Base-by-base conservation (phyloP, 2,888 invertebrate genomes). In the Acleris cristana region DNA sequence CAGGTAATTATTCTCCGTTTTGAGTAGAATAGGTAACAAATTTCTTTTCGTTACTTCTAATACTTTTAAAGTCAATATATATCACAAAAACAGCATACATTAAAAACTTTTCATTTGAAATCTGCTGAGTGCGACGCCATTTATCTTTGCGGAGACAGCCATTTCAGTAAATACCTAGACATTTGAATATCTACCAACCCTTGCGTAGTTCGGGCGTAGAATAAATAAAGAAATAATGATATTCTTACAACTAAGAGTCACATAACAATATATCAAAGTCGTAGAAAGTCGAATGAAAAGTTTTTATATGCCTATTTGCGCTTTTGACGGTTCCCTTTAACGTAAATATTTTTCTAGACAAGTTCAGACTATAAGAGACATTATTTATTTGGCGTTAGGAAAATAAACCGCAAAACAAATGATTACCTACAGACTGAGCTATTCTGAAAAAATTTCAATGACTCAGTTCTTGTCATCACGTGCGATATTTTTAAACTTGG, bases 211-310 rank as follows among this genome's bases (percentile, higher is more conserved):
- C 1, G 40, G 40, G 1, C 40, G 40, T 40, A 48, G 58, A 45
- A 51, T 61, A 45, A 23, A 54, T 52, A 61, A 61, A 62, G 61
- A 18, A 52, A 61, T 65, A 65, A 65, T 40, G 55, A 44, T 58
- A 58, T 21, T 14, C 61, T 52, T 56, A 30, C 58, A 58, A 30
- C 56, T 65, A 18, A 62, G 45, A 62, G 21, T 45, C 66, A 23
- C 66, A 57, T 66, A 53, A 66, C 51, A 26, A 56, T 65, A 57
- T 62, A 66, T 66, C 61, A 21, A 26, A 66, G 45, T 45, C 61
- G 56, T 51, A 23, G 30, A 45, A 66, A 65, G 30, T 51, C 30
- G 52, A 48, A 56, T 61, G 61, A 62, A 62, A 66, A 66, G 61
- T 66, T 66, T 65, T 61, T 53, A 58, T 62, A 53, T 34, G 56